Evolutionary conservation across 2,888 invertebrate genomes (phyloP).

Genomic region (Lasioglossum vierecki): DNA sequence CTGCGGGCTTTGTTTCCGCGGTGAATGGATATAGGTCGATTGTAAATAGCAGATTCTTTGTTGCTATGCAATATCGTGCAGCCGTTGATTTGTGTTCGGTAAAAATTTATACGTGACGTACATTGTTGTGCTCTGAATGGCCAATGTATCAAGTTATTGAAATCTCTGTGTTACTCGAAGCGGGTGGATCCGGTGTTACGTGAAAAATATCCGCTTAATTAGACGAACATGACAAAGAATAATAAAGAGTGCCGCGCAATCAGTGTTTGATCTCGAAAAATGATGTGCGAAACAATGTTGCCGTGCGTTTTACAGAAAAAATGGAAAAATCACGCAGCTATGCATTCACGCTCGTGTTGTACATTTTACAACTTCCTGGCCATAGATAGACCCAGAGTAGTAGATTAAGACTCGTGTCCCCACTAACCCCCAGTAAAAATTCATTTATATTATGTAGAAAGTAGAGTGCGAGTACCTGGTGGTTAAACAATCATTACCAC

Average conservation of each 20-base stretch:
- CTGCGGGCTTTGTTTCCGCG: neutral
- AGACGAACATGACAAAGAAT: neutral
- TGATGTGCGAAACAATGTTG: neutral
- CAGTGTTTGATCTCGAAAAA: neutral
- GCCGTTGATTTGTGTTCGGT: neutral
- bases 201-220: neutral
- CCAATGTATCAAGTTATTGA: conserved; percentile 4
- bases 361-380: no score
- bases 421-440: no score
- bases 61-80: conserved; percentile 14
- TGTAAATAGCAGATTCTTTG: conserved; percentile 23
- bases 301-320: neutral
- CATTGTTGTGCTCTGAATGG: neutral
- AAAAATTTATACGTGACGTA: conserved; percentile 7
- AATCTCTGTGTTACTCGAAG: neutral
- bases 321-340: neutral
- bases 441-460: no score
- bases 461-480: no score
- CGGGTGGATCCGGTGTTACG: neutral
- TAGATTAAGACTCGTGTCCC: no score
- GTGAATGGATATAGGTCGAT: conserved; percentile 22
- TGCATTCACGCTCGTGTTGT: no score
- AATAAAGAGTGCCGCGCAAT: neutral
- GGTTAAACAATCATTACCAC: no score
- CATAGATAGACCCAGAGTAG: no score